Evolutionary conservation across 2,888 invertebrate species (phyloP), one percentile per base, ranked within the genome.

Genomic region (Muscina levida): DNA sequence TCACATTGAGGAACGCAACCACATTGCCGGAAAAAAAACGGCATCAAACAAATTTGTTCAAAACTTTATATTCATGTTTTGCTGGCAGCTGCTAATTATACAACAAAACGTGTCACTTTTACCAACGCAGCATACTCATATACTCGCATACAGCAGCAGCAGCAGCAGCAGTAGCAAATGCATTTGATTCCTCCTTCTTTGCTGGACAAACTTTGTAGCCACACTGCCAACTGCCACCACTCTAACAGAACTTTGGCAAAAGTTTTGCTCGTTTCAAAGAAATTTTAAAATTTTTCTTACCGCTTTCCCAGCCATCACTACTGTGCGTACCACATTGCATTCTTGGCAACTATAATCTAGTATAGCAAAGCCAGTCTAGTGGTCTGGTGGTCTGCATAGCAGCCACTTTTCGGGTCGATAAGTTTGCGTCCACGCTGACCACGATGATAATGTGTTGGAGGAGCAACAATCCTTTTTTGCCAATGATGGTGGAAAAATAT

Each of bases 11-110:
- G 37, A 51, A 71, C 71, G 26, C 57, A 72, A 48, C 46, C 22
- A 53, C 13, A n/a, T n/a, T n/a, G 31, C 3, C 31, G 8, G 31
- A 72, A 0, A 26, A 48, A 31, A 66, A 66, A 17, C 15, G 8
- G 19, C 6, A 17, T 24, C 15, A 57, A 46, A 53, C 19, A 17
- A 62, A n/a, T 59, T 1, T 51, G 31, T 48, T 31, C 6, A 10
- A 77, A 81, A 77, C 77, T 71, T 46, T 76, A 62, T 46, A 73
- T 73, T 71, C 73, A 66, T 66, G 66, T 59, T 31, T 77, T 59
- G 73, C 70, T 42, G 68, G 72, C 81, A 77, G 75, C 74, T 81
- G 81, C 81, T 81, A 81, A 81, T 81, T 81, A 81, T 75, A 81
- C 62, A 68, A 48, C 59, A 59, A 59, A 62, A 75, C 74, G 74